A percentile compares a stretch with the other conserved stretches of the same genome.
Conservation (phyloP, 2,888 invertebrate species). For the Metallyticus violacea region DNA sequence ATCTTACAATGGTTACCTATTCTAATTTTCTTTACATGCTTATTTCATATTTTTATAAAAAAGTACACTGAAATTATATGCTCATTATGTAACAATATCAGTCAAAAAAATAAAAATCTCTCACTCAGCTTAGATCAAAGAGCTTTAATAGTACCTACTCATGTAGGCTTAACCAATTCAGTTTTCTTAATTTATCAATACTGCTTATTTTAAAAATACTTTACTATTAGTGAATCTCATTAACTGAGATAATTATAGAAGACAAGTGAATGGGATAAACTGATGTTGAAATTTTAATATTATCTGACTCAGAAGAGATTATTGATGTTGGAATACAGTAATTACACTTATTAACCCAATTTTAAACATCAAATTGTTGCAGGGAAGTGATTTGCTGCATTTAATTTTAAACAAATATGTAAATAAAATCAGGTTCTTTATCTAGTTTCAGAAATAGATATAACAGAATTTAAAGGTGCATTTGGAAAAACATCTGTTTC, state of each 20-base stretch:
- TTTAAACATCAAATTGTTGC: not conserved
- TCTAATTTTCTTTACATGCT: not conserved
- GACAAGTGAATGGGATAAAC: not conserved
- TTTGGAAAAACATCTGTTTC: too few relatives aligned
- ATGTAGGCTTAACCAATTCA: not conserved
- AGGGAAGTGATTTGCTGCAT: not conserved
- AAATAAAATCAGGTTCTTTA: not conserved
- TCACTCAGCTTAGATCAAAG: not conserved
- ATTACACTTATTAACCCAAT: not conserved
- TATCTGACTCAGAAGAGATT: too few relatives aligned
- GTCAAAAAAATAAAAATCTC: not conserved
- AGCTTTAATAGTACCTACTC: not conserved
- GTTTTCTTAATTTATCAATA: not conserved
- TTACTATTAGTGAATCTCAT: not conserved
- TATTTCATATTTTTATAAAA: not conserved
- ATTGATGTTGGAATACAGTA: not conserved
- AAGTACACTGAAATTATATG: not conserved
- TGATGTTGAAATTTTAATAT: not conserved
- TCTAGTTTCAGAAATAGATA: not conserved
- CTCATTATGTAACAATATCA: not conserved
- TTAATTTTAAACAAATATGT: not conserved
- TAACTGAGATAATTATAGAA: not conserved
- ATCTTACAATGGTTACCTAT: not conserved
- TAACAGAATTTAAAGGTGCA: too few relatives aligned
- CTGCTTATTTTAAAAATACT: not conserved